Evolutionary conservation across 2,888 invertebrate species (phyloP).

Genomic region (Odontothrips loti): DNA sequence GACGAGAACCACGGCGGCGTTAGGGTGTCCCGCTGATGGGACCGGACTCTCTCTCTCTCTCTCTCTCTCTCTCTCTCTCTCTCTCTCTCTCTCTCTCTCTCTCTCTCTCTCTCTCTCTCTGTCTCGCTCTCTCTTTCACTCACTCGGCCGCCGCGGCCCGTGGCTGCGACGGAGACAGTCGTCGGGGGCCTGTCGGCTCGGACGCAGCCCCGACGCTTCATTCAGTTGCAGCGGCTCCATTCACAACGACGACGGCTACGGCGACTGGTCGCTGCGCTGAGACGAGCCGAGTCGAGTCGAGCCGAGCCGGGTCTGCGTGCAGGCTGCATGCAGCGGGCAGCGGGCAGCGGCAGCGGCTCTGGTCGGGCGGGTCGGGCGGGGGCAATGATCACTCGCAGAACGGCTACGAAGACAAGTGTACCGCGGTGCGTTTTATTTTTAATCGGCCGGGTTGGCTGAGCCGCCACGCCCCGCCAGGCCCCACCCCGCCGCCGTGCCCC

Average conservation of each 20-base stretch:
- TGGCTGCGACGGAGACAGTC: too few species aligned
- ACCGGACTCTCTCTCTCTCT: too few species aligned
- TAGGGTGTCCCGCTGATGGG: too few species aligned
- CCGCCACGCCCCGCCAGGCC: background rate
- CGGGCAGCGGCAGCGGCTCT: too few species aligned
- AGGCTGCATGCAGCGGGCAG: background rate
- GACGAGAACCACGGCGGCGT: too few species aligned
- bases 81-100: too few species aligned
- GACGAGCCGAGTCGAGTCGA: background rate
- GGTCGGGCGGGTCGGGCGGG: background rate
- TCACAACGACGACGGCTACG: background rate
- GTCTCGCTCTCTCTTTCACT: too few species aligned
- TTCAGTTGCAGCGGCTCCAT: background rate
- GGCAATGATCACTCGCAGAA: conserved; percentile 19
- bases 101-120: too few species aligned
- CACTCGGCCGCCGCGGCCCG: too few species aligned
- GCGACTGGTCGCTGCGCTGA: background rate
- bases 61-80: too few species aligned
- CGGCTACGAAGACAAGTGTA: conserved; percentile 2
- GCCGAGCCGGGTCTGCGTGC: background rate
- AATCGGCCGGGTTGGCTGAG: background rate
- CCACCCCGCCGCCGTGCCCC: background rate
- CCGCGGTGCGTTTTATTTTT: conserved; percentile 24
- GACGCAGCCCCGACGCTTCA: background rate
- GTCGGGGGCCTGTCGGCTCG: too few species aligned